Evolutionary conservation across 37 sponge, comb jelly and placozoan genomes (phyloP).

Genomic region (Amphimedon queenslandica): DNA sequence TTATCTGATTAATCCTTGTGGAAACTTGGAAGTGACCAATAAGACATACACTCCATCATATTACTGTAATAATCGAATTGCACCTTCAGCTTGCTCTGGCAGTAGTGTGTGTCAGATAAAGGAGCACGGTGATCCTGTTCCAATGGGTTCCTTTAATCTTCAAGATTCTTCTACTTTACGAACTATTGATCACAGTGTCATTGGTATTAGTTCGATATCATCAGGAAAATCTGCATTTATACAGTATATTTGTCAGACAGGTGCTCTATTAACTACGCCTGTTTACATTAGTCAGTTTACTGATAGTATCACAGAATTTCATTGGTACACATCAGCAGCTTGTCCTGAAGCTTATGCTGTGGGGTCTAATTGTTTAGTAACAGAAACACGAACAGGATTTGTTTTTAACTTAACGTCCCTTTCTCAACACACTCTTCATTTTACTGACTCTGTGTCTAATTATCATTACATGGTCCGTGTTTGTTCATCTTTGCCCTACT

Average conservation of each 20-base stretch:
- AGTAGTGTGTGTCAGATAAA: constrained; percentile 50
- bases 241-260: constrained; percentile 61
- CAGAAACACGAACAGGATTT: constrained; percentile 25
- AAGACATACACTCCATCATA: not conserved
- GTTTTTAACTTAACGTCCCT: constrained; percentile 53
- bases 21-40: constrained; percentile 28
- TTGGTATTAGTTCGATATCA: constrained; percentile 20
- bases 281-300: constrained; percentile 18
- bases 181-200: constrained; percentile 10
- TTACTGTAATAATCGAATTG: constrained; percentile 38
- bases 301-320: constrained; percentile 33
- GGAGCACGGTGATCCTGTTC: constrained; percentile 9
- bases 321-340: constrained; percentile 65
- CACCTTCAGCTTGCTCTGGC: constrained; percentile 34
- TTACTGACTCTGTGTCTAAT: not conserved
- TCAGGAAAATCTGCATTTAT: constrained; percentile 12
- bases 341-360: constrained; percentile 28
- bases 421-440: not conserved
- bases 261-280: constrained; percentile 30
- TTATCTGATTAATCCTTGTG: constrained; percentile 64
- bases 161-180: not conserved
- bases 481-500: constrained; percentile 20
- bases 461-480: constrained; percentile 50
- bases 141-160: constrained; percentile 46
- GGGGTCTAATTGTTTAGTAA: constrained; percentile 47